Base-by-base conservation (phyloP, 2,113 vertebrate species). In the Ploceus nigricollis region DNA sequence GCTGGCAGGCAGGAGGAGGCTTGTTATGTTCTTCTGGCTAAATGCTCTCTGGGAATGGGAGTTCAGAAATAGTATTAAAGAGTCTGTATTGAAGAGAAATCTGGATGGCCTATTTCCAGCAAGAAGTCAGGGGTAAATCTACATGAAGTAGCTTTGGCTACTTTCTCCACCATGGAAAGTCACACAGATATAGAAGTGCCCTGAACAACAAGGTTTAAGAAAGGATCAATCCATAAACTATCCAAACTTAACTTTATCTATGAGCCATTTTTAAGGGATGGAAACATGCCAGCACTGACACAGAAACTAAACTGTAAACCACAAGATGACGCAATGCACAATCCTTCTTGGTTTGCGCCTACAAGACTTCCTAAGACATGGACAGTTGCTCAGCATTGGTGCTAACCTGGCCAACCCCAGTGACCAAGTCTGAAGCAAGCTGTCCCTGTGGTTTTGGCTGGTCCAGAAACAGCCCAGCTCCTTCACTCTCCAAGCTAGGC, bases 241-340 rank as follows among this genome's bases (percentile, higher is more conserved):
- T 30, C 37, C 23, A 60, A 58, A 58, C 3, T 37, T 47, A 37
- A 23, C 10, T 50, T 57, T 28, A 65, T 65, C 53, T 37, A 4
- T 51, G 51, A 51, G 13, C 19, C 13, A 44, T 51, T 58, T 57
- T 33, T 19, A 42, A 82, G 45, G 28, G 7, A 58, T 45, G 10
- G 10, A 81, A 81, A 51, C 13, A 15, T 30, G 27, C 13, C 23
- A 58, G 7, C 23, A 24, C 28, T 58, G 69, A 39, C 51, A 58
- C 28, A 51, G 45, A 89, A 44, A 27, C 28, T 57, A 33, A 50
- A n/a, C 27, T 57, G 31, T 33, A 58, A 81, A 44, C 18, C 42
- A 37, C 44, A 72, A 65, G 27, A 15, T 37, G 12, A 28, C 0
- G 0, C 4, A 23, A 16, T 35, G 23, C 44, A 44, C 19, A 44